Percentiles rank a stretch among this genome's conserved stretches.
phyloP scores from a whole-genome alignment of 2,113 vertebrate genomes.

The Xiphophorus maculatus region DNA sequence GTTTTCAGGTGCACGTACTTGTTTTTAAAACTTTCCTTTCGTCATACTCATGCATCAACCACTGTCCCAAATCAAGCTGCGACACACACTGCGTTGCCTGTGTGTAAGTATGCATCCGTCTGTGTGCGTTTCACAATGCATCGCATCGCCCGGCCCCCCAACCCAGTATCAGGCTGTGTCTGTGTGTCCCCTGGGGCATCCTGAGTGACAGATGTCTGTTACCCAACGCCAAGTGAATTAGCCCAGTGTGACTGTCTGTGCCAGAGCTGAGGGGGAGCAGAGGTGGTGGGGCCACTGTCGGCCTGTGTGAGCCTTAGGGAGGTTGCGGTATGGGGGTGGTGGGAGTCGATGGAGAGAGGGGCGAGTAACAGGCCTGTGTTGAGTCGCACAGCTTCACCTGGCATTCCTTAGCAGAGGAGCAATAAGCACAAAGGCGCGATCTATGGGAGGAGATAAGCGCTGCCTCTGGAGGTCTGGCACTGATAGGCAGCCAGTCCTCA shows the following conservation, averaged over 20 bases:
- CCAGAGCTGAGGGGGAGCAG: constrained; percentile 41
- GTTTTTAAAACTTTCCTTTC: constrained; percentile 7
- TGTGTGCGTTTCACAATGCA: constrained; percentile 59
- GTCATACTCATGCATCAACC: not conserved
- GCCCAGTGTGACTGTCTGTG: constrained; percentile 69
- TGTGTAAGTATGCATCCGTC: constrained; percentile 65
- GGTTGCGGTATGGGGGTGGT: constrained; percentile 3
- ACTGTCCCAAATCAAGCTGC: not conserved
- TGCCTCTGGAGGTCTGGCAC: constrained; percentile 67
- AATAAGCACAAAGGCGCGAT: constrained; percentile 60
- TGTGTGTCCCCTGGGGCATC: constrained; percentile 68
- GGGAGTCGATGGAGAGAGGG: not conserved
- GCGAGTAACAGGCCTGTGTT: constrained; percentile 32
- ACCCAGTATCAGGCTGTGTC: constrained; percentile 62
- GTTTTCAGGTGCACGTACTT: constrained; percentile 16
- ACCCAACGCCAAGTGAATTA: constrained; percentile 80
- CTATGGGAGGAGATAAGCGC: constrained; percentile 70
- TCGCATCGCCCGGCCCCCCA: constrained; percentile 47
- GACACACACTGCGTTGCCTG: constrained; percentile 8
- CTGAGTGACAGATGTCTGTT: constrained; percentile 82
- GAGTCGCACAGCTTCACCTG: constrained; percentile 66
- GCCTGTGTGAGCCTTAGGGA: constrained; percentile 54
- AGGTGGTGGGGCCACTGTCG: constrained; percentile 45
- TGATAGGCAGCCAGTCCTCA: constrained; percentile 53
- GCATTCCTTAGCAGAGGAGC: constrained; percentile 76